These are phyloP conservation scores for Galago senegalensis DNA, from an alignment of 2,797 vertebrate species.

Conservation along the genomic window DNA sequence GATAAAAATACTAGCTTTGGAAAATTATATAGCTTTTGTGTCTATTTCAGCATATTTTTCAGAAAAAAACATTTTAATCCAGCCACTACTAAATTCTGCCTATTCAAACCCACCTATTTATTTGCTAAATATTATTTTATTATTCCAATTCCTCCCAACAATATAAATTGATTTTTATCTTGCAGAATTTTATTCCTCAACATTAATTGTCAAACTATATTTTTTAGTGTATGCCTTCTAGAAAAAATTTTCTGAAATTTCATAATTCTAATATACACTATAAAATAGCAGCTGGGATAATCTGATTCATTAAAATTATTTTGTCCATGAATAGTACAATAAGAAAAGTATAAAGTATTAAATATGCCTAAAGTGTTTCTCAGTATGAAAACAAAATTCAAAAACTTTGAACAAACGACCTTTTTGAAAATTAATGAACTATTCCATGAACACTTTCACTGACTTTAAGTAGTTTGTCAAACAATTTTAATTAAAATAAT, in stretches of 20 bases:
- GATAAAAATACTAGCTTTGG: not conserved
- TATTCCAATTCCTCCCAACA: not conserved
- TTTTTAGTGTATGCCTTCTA: not conserved
- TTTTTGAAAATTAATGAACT: conserved; percentile 62
- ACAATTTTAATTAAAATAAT: conserved; percentile 78
- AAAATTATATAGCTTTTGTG: not conserved
- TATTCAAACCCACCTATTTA: not conserved
- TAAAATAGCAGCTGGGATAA: not conserved
- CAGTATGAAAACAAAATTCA: conserved; percentile 62
- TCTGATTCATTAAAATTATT: conserved; percentile 56
- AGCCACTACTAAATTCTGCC: not conserved
- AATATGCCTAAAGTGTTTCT: conserved; percentile 5
- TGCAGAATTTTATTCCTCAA: not conserved
- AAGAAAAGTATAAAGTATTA: not conserved
- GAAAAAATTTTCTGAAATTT: conserved; percentile 6
- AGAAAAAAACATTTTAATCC: not conserved
- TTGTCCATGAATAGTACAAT: not conserved
- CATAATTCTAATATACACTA: conserved; percentile 17
- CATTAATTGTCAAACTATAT: not conserved
- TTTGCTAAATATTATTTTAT: conserved; percentile 9
- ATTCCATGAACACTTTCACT: conserved; percentile 24
- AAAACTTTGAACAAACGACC: conserved; percentile 58
- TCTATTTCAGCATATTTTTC: not conserved
- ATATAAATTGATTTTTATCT: conserved; percentile 36
- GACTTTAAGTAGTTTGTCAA: conserved; percentile 60